Evolutionary conservation across 2,113 vertebrate species (phyloP), one percentile per base, ranked within the genome.

Genomic region (Caracal caracal): DNA sequence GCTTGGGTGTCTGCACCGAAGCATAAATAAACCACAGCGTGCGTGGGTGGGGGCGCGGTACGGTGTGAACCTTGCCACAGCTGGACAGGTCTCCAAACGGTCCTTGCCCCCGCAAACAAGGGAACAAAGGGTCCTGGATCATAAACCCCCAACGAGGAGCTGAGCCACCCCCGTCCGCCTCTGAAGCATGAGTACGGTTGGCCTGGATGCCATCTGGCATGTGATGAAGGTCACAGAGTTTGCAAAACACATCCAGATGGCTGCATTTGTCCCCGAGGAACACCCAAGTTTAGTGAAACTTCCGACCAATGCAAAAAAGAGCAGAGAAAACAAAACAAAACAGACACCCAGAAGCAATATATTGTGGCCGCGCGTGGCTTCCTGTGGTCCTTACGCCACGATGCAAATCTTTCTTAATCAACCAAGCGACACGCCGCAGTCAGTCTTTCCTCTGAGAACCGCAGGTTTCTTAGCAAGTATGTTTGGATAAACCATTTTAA

Each of bases 381-480:
- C 35, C 35, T 63, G 3, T 0, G 13, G 12, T 22, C n/a, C 63
- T 7, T 2, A 28, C 3, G 8, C 51, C 66, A 1, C 1, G 19
- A 20, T 2, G n/a, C 82, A 20, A 0, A 16, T 22, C 26, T 56
- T 66, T 59, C 37, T 10, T 10, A 1, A 33, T 7, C 51, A 10
- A 2, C 0, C 3, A 3, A 49, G 6, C 28, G 4, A 1, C 24
- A 0, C 1, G 3, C 6, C 17, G 12, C 1, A 1, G 1, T 35
- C 37, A 33, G 13, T 0, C 49, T 5, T 2, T 20, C 28, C 61
- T 51, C 40, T 1, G 10, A 71, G 71, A 49, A 12, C 0, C 0
- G 0, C 37, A 19, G 47, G 51, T 10, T 16, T 30, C 61, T 33
- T 28, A 28, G 70, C 78, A 51, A 63, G 51, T 33, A 12, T 2